Evolutionary conservation across 2,888 invertebrate species (phyloP).

Genomic region (Cynaeus angustus): DNA sequence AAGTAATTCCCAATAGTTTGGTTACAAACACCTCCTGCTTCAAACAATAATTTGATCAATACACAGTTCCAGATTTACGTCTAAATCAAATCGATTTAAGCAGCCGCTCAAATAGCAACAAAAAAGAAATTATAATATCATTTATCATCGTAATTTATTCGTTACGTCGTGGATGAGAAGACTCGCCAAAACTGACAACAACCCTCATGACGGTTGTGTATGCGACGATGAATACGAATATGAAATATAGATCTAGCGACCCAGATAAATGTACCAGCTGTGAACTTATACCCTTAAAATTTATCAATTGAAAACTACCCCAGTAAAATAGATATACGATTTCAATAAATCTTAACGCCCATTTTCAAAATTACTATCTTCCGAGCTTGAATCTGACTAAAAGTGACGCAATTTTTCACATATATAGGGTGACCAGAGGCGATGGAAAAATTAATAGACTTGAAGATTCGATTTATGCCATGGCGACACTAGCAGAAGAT

Average conservation of each 20-base stretch:
- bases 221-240: constrained; percentile 63
- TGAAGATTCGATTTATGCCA: not conserved
- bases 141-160: constrained; percentile 63
- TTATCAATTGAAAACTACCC: constrained; percentile 60
- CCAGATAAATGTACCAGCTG: constrained; percentile 62
- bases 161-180: constrained; percentile 60
- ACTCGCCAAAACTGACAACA: constrained; percentile 59
- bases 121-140: constrained; percentile 62
- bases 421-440: not conserved
- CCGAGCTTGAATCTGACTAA: constrained; percentile 47
- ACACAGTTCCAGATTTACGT: constrained; percentile 39
- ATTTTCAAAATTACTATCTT: constrained; percentile 48
- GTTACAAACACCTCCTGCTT: constrained; percentile 52
- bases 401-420: constrained; percentile 49
- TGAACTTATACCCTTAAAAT: constrained; percentile 61
- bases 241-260: constrained; percentile 64
- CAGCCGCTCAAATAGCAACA: constrained; percentile 49
- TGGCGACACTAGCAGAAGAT: not conserved
- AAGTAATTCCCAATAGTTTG: constrained; percentile 56
- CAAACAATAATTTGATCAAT: constrained; percentile 46
- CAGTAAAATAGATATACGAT: constrained; percentile 59
- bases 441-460: not conserved
- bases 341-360: constrained; percentile 57
- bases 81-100: constrained; percentile 50
- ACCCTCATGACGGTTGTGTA: constrained; percentile 60